Evolutionary conservation across 2,797 vertebrate species (phyloP).

Genomic region (Graptemys geographica): DNA sequence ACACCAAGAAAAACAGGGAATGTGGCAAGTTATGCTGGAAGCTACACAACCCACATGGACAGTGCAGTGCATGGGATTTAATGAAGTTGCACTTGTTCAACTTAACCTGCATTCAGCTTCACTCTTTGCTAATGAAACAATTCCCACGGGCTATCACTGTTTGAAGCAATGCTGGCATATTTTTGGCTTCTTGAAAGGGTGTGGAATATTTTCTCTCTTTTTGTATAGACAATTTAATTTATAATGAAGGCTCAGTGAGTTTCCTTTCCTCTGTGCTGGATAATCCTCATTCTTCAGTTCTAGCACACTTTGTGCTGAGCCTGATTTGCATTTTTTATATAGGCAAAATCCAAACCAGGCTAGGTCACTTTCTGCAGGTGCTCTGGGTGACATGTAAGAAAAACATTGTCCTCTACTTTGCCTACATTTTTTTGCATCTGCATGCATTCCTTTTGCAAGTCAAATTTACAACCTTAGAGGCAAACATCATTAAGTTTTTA

Average conservation of each 20-base stretch:
- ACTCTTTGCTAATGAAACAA: neutral
- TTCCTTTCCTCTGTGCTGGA: neutral
- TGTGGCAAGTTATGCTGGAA: neutral
- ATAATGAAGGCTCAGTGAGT: neutral
- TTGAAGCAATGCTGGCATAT: neutral
- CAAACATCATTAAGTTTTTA: constrained; percentile 1
- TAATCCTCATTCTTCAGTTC: neutral
- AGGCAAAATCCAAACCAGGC: neutral
- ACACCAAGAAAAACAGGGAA: neutral
- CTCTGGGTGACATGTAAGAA: constrained; percentile 3
- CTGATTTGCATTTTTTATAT: constrained; percentile 31
- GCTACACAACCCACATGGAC: neutral
- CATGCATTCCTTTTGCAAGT: constrained; percentile 5
- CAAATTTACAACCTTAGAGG: neutral
- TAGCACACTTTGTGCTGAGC: constrained; percentile 22
- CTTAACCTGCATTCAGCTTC: neutral
- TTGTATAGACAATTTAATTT: neutral
- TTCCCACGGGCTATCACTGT: neutral
- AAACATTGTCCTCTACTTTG: constrained; percentile 5
- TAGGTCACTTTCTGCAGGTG: constrained; percentile 47
- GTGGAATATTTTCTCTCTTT: neutral
- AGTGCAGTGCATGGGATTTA: neutral
- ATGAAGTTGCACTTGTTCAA: neutral
- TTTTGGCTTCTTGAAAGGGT: neutral
- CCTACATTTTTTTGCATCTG: neutral